phyloP scores from a whole-genome alignment of 2,888 invertebrate species.

The Ennomos erosarius region DNA sequence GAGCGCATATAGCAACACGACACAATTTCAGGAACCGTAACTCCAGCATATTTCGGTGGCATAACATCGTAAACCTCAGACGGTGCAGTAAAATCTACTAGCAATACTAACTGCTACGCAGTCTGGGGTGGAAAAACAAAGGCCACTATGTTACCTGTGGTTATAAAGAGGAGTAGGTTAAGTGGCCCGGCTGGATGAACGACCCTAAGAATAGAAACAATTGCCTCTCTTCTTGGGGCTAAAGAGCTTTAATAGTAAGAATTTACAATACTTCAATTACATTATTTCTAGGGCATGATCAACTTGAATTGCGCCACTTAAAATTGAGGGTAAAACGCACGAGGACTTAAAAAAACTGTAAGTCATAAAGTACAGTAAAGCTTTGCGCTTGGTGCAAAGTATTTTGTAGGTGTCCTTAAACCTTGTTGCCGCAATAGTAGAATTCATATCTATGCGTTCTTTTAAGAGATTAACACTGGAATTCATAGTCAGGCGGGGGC shows the following conservation, averaged over 20 bases:
- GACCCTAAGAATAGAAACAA: constrained; percentile 32
- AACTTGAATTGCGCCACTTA: constrained; percentile 21
- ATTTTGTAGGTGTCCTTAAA: constrained; percentile 8
- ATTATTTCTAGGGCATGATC: constrained; percentile 26
- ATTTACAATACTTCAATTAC: constrained; percentile 20
- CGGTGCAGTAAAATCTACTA: constrained; percentile 11
- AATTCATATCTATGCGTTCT: too few relatives aligned
- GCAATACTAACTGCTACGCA: background rate
- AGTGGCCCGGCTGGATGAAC: constrained; percentile 41
- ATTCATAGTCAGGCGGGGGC: too few relatives aligned
- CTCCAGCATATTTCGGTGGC: constrained; percentile 34
- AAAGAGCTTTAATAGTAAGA: constrained; percentile 15
- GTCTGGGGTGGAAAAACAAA: background rate
- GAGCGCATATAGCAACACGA: constrained; percentile 22
- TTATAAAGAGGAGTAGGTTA: constrained; percentile 48
- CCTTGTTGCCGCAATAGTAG: background rate
- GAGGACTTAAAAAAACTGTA: constrained; percentile 38
- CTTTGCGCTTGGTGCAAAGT: constrained; percentile 43
- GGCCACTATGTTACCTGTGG: constrained; percentile 7
- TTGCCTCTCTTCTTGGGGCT: constrained; percentile 10
- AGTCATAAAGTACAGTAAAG: constrained; percentile 34
- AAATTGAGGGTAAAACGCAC: constrained; percentile 37
- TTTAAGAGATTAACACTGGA: too few relatives aligned
- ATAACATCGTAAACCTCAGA: constrained; percentile 38
- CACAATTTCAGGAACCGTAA: constrained; percentile 38